These are phyloP conservation scores for Drosophila eugracilis DNA, from an alignment of 1,140 invertebrate species.

Conservation along the genomic window DNA sequence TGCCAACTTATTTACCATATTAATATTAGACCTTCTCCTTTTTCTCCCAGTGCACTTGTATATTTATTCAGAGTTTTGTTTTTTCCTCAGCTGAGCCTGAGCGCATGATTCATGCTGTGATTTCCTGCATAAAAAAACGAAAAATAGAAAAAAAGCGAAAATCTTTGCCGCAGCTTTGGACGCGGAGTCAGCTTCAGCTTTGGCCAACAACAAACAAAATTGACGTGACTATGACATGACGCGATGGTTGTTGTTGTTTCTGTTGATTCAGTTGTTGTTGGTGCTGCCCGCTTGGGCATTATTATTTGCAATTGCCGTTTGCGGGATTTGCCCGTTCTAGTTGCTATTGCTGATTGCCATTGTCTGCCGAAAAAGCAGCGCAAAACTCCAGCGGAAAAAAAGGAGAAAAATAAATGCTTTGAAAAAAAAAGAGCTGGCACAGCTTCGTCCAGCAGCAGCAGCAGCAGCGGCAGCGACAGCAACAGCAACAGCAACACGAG, in stretches of 20 bases:
- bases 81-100: conserved; percentile 48
- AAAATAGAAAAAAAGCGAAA: conserved; percentile 25
- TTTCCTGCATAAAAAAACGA: conserved; percentile 65
- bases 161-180: conserved; percentile 54
- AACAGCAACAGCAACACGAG: conserved; percentile 27
- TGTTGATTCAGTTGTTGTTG: conserved; percentile 31
- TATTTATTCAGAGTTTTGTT: conserved; percentile 38
- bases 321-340: conserved; percentile 73
- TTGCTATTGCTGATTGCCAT: conserved; percentile 82
- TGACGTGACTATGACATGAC: conserved; percentile 83
- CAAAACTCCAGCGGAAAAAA: conserved; percentile 38
- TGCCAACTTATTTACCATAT: background rate
- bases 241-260: conserved; percentile 49
- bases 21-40: background rate
- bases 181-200: conserved; percentile 54
- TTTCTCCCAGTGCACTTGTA: conserved; percentile 30
- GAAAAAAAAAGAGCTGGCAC: conserved; percentile 57
- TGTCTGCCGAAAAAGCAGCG: conserved; percentile 81
- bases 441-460: conserved; percentile 69
- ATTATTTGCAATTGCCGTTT: conserved; percentile 81
- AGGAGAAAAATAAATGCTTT: conserved; percentile 72
- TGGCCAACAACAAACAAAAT: conserved; percentile 70
- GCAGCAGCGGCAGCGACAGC: conserved; percentile 39
- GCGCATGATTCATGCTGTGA: conserved; percentile 80
- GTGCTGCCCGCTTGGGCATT: conserved; percentile 72